These are phyloP conservation scores for Liopterus haemorrhoidalis DNA, from an alignment of 2,888 invertebrate species.

Conservation along the genomic window DNA sequence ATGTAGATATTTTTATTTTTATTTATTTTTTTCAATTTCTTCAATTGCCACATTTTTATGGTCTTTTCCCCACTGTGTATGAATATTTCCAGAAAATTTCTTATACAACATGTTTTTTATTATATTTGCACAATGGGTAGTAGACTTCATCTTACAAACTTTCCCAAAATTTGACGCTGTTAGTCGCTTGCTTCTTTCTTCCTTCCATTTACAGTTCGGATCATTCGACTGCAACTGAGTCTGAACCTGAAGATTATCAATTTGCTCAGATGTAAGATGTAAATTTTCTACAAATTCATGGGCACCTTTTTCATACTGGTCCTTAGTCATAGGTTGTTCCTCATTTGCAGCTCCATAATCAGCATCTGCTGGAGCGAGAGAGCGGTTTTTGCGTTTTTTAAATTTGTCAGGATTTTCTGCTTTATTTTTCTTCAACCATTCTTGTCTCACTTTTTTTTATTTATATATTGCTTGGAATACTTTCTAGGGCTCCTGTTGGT, in stretches of 20 bases:
- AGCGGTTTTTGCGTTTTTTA: not conserved
- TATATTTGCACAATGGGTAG: slow-evolving; percentile 19
- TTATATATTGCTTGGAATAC: slow-evolving; percentile 1
- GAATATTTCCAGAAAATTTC: slow-evolving; percentile 11
- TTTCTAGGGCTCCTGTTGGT: slow-evolving; percentile 6
- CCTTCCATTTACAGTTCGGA: slow-evolving; percentile 27
- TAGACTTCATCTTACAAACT: slow-evolving; percentile 25
- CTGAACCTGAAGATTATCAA: not conserved
- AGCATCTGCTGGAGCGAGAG: not conserved
- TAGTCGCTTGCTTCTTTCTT: slow-evolving; percentile 35
- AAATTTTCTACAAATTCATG: not conserved
- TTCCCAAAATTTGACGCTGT: slow-evolving; percentile 37
- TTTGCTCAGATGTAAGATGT: not conserved
- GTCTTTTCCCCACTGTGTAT: slow-evolving; percentile 13
- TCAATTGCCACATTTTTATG: slow-evolving; percentile 8
- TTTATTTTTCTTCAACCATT: not conserved
- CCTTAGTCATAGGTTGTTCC: not conserved
- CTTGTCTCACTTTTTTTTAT: not conserved
- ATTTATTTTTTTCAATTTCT: slow-evolving; percentile 2
- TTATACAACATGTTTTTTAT: slow-evolving; percentile 13
- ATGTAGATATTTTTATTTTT: slow-evolving; percentile 3
- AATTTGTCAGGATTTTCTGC: not conserved
- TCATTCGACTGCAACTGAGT: not conserved
- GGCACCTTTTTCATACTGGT: not conserved
- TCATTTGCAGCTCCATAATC: slow-evolving; percentile 5